These are phyloP conservation scores for Oplegnathus fasciatus DNA, from an alignment of 2,113 vertebrate species.

Conservation along the genomic window DNA sequence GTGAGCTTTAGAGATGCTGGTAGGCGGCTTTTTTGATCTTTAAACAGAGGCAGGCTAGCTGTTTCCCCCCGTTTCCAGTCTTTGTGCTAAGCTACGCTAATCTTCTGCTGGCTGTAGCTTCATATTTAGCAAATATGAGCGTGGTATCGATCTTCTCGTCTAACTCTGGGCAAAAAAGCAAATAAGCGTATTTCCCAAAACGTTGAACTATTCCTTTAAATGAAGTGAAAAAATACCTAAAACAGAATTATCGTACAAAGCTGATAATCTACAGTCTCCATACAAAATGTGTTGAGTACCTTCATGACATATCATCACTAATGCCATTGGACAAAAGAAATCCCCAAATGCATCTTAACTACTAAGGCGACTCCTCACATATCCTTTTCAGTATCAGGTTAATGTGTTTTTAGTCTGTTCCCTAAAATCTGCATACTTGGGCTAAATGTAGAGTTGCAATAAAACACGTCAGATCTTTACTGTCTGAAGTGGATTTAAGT, in stretches of 20 bases:
- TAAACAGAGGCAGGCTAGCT: background rate
- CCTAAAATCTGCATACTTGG: slow-evolving; percentile 21
- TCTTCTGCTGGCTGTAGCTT: background rate
- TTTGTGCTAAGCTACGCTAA: background rate
- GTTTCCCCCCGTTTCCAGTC: background rate
- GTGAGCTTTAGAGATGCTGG: background rate
- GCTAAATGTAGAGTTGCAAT: slow-evolving; percentile 22
- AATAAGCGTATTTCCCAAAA: background rate
- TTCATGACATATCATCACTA: background rate
- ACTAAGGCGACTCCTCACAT: background rate
- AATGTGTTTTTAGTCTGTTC: slow-evolving; percentile 9
- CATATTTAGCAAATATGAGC: background rate
- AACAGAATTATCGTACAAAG: slow-evolving; percentile 6
- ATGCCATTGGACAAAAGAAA: background rate
- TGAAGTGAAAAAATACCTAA: background rate
- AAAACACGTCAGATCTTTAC: slow-evolving; percentile 15
- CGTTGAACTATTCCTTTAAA: background rate
- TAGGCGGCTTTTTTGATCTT: background rate
- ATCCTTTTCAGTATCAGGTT: background rate
- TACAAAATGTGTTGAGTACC: background rate
- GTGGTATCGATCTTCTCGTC: background rate
- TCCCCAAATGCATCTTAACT: background rate
- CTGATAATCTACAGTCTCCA: background rate
- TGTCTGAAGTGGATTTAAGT: slow-evolving; percentile 26
- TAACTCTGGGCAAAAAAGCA: background rate